Evolutionary conservation across 2,113 vertebrate genomes (phyloP), one percentile per base, ranked within the genome.

Genomic region (Antechinus flavipes): DNA sequence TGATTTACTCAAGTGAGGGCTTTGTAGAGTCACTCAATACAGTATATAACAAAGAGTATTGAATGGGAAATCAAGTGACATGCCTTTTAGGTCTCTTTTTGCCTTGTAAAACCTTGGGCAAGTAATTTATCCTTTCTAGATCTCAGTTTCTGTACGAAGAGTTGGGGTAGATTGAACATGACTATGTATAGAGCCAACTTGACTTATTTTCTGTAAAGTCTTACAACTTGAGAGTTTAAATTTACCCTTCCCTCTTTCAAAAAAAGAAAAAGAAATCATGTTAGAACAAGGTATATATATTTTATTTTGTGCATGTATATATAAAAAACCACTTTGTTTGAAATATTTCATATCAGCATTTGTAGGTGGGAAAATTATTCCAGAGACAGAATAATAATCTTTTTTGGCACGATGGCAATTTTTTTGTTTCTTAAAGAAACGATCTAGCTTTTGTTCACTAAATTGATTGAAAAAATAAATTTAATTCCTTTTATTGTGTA

Each of bases 141-240:
- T 19, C 68, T 84, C 61, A 68, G 68, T 42, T 76, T 84, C 68
- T 35, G 1, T 7, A 42, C 42, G n/a, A 84, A 84, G n/a, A 84
- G 16, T 22, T 84, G 19, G 68, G 22, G 7, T 84, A 2, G 68
- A 93, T 54, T 93, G 94, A 94, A 22, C 7, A 93, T 3, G 94
- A 2, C 91, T 97, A 50, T 92, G 52, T 42, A 95, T 89, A 96
- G 7, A 91, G 22, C 4, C 8, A 23, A 2, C 52, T 94, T 95
- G 30, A 91, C 30, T 94, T 76, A 2, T 94, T 49, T 84, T 84
- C 52, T 91, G 23, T 96, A 96, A 84, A 91, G 5, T 95, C 52
- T 35, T 94, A 0, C 23, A 61, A 5, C 91, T 47, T 95, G 91
- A 94, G 84, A 61, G 94, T 95, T 95, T 92, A 95, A 96, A 35